phyloP scores from a whole-genome alignment of 2,888 invertebrate genomes.

The Lycia hirtaria region DNA sequence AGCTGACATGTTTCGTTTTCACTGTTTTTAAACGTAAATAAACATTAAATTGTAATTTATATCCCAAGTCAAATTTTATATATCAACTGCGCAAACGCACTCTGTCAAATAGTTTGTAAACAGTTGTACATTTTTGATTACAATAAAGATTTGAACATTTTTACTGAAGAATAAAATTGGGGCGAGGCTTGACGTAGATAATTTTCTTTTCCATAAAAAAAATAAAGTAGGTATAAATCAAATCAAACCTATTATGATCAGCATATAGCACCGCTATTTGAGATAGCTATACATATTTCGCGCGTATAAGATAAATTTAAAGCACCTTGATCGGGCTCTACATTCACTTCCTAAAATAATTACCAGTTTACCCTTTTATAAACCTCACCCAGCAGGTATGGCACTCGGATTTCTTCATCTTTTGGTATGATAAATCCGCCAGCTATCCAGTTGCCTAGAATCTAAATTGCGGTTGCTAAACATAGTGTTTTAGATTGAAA shows the following conservation, averaged over 20 bases:
- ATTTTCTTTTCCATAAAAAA: neutral
- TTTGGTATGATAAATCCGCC: slow-evolving; percentile 34
- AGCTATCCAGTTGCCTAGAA: slow-evolving; percentile 38
- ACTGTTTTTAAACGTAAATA: too few species aligned
- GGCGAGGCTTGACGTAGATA: neutral
- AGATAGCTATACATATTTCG: neutral
- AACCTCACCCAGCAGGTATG: slow-evolving; percentile 31
- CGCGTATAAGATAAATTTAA: slow-evolving; percentile 7
- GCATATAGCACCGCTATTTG: neutral
- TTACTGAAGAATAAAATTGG: neutral
- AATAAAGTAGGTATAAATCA: neutral
- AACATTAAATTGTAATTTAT: too few species aligned
- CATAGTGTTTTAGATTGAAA: slow-evolving; percentile 22
- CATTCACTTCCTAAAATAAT: slow-evolving; percentile 48
- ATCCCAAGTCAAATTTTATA: too few species aligned
- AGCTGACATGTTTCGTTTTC: too few species aligned
- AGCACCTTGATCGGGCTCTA: slow-evolving; percentile 21
- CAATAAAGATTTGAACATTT: too few species aligned
- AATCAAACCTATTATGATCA: too few species aligned
- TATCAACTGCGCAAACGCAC: too few species aligned
- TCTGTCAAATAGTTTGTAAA: too few species aligned
- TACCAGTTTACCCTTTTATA: slow-evolving; percentile 48
- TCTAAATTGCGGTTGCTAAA: slow-evolving; percentile 55
- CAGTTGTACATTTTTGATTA: too few species aligned
- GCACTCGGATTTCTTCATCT: slow-evolving; percentile 28